phyloP scores from a whole-genome alignment of 2,113 vertebrate genomes.

The Daphoenositta chrysoptera region DNA sequence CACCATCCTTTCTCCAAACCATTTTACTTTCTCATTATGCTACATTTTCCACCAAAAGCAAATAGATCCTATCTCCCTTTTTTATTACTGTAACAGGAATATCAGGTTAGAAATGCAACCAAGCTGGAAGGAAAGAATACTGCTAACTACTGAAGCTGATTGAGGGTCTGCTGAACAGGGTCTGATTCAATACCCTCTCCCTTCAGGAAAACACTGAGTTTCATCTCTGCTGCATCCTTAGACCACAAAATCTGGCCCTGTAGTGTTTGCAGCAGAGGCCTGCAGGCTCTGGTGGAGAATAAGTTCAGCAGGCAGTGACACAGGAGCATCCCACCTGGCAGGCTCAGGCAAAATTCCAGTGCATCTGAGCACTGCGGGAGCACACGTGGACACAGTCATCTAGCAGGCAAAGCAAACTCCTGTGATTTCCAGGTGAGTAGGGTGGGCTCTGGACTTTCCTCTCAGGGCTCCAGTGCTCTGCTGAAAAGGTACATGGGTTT shows the following conservation, averaged over 20 bases:
- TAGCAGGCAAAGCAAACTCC: not conserved
- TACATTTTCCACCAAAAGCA: not conserved
- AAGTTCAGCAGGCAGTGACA: not conserved
- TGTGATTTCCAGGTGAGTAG: not conserved
- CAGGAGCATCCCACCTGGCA: not conserved
- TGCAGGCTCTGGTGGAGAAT: not conserved
- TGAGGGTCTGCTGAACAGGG: not conserved
- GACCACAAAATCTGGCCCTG: not conserved
- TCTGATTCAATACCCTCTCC: not conserved
- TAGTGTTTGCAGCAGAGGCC: not conserved
- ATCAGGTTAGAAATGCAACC: not conserved
- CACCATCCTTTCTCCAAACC: not conserved
- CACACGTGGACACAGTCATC: fast-evolving
- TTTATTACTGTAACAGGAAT: not conserved
- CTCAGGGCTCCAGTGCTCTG: not conserved
- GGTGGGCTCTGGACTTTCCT: not conserved
- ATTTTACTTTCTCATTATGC: not conserved
- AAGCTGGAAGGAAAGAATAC: not conserved
- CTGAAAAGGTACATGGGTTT: not conserved
- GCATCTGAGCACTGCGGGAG: fast-evolving
- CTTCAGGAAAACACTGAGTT: not conserved
- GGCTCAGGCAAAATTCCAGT: not conserved
- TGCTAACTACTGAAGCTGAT: not conserved
- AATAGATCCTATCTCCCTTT: not conserved
- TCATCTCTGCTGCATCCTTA: not conserved